Conservation (phyloP, 2,797 vertebrate genomes). For the Pangasius macronema region DNA sequence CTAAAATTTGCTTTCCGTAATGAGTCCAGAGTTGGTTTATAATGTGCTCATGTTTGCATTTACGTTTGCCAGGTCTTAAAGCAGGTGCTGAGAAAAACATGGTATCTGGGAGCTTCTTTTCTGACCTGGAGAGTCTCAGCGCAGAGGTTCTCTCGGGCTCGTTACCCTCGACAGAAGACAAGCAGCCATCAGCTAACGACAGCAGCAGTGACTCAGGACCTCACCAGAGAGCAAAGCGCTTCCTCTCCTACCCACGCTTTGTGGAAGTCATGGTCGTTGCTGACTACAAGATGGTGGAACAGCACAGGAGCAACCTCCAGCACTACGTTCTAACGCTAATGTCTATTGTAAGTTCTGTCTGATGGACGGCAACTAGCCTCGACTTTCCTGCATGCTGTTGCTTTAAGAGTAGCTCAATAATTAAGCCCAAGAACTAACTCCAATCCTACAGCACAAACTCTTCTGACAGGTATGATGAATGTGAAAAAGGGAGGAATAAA, state of each 20-base stretch:
- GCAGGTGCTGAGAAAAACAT: constrained; percentile 71
- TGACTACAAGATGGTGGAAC: constrained; percentile 96
- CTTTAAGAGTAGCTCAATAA: constrained; percentile 57
- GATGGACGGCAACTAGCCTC: too few species aligned
- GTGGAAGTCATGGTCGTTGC: constrained; percentile 99
- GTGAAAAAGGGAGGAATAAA: constrained; percentile 61
- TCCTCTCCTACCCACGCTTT: constrained; percentile 96
- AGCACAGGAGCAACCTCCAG: constrained; percentile 93
- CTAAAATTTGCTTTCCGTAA: neutral
- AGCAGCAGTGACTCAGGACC: constrained; percentile 74
- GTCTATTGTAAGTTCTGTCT: constrained; percentile 91
- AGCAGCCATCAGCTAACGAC: constrained; percentile 68
- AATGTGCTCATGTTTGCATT: constrained; percentile 19
- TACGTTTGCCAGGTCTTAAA: constrained; percentile 76
- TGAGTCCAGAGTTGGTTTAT: constrained; percentile 1
- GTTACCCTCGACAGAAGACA: constrained; percentile 66
- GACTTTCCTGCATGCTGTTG: neutral
- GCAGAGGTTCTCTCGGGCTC: constrained; percentile 69
- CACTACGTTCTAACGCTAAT: constrained; percentile 97
- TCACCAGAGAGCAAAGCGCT: constrained; percentile 91
- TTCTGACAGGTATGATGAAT: constrained; percentile 66
- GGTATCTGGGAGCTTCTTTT: constrained; percentile 68
- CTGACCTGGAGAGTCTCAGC: constrained; percentile 77
- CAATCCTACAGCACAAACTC: constrained; percentile 60
- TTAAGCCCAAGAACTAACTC: constrained; percentile 64